Percentiles rank a stretch among this genome's conserved stretches.
Conservation (phyloP, 2,888 invertebrate genomes). For the Heliconius cydno region DNA sequence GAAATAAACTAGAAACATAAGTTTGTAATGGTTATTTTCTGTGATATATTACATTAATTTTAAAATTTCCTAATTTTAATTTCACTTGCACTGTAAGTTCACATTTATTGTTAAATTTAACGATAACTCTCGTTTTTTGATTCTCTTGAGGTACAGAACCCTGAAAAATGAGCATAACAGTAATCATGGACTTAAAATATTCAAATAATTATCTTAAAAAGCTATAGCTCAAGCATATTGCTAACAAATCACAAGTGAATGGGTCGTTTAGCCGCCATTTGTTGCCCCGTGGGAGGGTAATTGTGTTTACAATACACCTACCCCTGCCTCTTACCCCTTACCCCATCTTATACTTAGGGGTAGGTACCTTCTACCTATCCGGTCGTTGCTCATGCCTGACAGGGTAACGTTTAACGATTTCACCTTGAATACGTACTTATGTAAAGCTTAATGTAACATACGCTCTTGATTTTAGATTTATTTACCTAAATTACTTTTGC, state of each 20-base stretch:
- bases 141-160: background rate
- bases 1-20: too few species aligned
- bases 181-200: conserved; percentile 25
- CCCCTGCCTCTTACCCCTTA: conserved; percentile 49
- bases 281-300: conserved; percentile 73
- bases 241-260: conserved; percentile 82
- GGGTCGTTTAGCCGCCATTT: conserved; percentile 82
- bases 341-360: conserved; percentile 41
- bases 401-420: conserved; percentile 73
- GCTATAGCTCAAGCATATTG: conserved; percentile 81
- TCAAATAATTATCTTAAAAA: conserved; percentile 58
- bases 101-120: background rate
- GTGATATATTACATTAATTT: too few species aligned
- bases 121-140: too few species aligned
- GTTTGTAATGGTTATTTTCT: too few species aligned
- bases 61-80: too few species aligned
- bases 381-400: conserved; percentile 78
- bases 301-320: conserved; percentile 73
- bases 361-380: conserved; percentile 58
- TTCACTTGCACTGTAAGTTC: background rate
- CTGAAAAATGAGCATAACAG: background rate
- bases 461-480: conserved; percentile 35
- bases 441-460: conserved; percentile 41
- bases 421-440: conserved; percentile 58
- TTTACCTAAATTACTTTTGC: conserved; percentile 22